A percentile compares a stretch with the other conserved stretches of the same genome.
Conservation (phyloP, 2,113 vertebrate species). For the Pelobates fuscus region DNA sequence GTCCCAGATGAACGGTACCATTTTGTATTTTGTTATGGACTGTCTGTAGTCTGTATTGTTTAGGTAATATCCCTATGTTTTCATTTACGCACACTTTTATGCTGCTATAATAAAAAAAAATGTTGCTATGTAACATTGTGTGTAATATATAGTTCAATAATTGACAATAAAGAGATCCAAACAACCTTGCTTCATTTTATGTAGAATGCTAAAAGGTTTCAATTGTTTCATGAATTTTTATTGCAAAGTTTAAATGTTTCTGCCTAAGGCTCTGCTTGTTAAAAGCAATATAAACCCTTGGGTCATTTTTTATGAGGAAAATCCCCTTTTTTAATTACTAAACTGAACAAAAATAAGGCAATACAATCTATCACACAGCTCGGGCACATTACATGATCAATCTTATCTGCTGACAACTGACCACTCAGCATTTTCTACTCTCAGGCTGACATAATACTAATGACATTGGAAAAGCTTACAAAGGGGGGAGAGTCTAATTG, state of each 20-base stretch:
- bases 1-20: no score
- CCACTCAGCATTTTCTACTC: conserved; percentile 33
- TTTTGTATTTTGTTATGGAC: no score
- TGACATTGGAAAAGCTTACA: conserved; percentile 33
- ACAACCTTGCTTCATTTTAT: background rate
- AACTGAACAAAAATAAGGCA: conserved; percentile 25
- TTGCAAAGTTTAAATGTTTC: background rate
- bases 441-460: conserved; percentile 26
- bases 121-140: no score
- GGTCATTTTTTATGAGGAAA: conserved; percentile 2
- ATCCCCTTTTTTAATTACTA: conserved; percentile 26
- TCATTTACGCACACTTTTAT: no score
- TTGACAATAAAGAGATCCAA: no score
- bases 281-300: background rate
- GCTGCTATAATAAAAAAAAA: no score
- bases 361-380: conserved; percentile 35
- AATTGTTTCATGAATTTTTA: background rate
- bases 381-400: conserved; percentile 29
- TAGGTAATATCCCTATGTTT: no score
- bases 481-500: background rate
- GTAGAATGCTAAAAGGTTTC: background rate
- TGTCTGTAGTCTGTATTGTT: no score
- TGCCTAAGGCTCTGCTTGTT: background rate
- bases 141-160: no score
- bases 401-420: conserved; percentile 32